Percentiles rank a stretch among this genome's conserved stretches.
phyloP scores from a whole-genome alignment of 1,140 invertebrate genomes.

The Ceratina calcarata region DNA sequence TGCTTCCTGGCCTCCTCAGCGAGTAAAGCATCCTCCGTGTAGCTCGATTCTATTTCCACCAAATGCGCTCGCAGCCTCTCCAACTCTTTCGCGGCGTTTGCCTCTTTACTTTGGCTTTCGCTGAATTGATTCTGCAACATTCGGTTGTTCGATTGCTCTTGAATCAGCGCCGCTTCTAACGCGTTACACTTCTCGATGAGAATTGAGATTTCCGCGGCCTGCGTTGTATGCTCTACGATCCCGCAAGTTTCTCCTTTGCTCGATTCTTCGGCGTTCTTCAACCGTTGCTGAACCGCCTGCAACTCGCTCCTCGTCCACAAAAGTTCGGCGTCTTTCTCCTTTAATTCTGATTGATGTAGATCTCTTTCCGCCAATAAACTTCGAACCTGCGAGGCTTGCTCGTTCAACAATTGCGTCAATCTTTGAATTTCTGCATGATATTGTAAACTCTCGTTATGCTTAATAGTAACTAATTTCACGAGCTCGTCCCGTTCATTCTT shows the following conservation, averaged over 20 bases:
- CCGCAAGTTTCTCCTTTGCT: slow-evolving; percentile 65
- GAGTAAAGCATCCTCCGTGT: slow-evolving; percentile 91
- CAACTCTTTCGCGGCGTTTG: slow-evolving; percentile 84
- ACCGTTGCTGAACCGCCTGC: slow-evolving; percentile 78
- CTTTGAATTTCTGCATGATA: slow-evolving; percentile 92
- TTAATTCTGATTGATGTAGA: slow-evolving; percentile 63
- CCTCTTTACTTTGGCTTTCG: slow-evolving; percentile 79
- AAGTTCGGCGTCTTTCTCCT: slow-evolving; percentile 79
- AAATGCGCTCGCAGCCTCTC: slow-evolving; percentile 91
- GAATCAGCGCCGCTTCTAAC: slow-evolving; percentile 72
- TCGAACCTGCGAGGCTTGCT: slow-evolving; percentile 72
- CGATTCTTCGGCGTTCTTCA: slow-evolving; percentile 78
- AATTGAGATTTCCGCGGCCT: slow-evolving; percentile 54
- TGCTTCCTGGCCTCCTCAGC: slow-evolving; percentile 89
- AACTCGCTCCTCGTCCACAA: slow-evolving; percentile 81
- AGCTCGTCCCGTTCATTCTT: slow-evolving; percentile 86
- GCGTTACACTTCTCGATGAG: slow-evolving; percentile 71
- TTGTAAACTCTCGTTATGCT: slow-evolving; percentile 90
- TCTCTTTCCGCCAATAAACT: slow-evolving; percentile 69
- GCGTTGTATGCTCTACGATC: slow-evolving; percentile 66
- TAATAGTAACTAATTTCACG: slow-evolving; percentile 87
- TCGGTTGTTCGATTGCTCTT: slow-evolving; percentile 77
- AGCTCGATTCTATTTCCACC: slow-evolving; percentile 91
- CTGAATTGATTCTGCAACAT: slow-evolving; percentile 80
- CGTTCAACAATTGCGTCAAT: slow-evolving; percentile 82